Evolutionary conservation across 2,888 invertebrate genomes (phyloP), one percentile per base, ranked within the genome.

Genomic region (Mythimna albipuncta): DNA sequence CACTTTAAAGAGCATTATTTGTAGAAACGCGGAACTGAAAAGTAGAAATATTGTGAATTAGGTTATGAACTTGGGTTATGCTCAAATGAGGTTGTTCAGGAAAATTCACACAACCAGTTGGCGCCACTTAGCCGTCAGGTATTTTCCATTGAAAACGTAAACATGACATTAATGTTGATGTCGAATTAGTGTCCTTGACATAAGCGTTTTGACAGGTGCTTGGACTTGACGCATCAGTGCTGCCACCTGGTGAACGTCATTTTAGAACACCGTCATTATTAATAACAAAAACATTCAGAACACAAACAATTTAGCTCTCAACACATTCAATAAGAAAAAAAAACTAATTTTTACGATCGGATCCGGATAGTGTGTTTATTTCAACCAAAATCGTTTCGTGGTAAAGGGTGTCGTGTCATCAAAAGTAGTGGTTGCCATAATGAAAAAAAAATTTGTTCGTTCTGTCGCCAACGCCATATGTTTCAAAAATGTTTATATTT

Each of bases 401-500:
- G 81, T 69, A 81, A 75, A 81, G 80, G 65, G 63, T 82, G 72
- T 82, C 81, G 63, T 82, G 72, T 82, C 81, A 83, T 83, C 75
- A 66, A 16, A 61, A 73, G 73, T 76, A 69, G 83, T 74, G 78
- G 81, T 82, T 87, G 69, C 75, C 71, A 74, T 81, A 79, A 79
- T 63, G 16, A 75, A 82, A 84, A 81, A 84, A 69, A 66, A 52
- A 66, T 85, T 81, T 82, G 72, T 81, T 83, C 67, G 75, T 75
- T 71, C 72, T 82, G 85, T 84, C 83, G 75, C 76, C 47, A 72
- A 75, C 64, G 69, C 77, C 84, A 85, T 80, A 83, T 88, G 87
- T 85, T 83, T 84, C 81, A 77, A 88, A 79, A 79, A 85, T 84
- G 83, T 85, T 85, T 85, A 82, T 85, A 83, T 83, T 84, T 87